Evolutionary conservation across 2,888 invertebrate species (phyloP).

Genomic region (Lasioglossum malachurum): DNA sequence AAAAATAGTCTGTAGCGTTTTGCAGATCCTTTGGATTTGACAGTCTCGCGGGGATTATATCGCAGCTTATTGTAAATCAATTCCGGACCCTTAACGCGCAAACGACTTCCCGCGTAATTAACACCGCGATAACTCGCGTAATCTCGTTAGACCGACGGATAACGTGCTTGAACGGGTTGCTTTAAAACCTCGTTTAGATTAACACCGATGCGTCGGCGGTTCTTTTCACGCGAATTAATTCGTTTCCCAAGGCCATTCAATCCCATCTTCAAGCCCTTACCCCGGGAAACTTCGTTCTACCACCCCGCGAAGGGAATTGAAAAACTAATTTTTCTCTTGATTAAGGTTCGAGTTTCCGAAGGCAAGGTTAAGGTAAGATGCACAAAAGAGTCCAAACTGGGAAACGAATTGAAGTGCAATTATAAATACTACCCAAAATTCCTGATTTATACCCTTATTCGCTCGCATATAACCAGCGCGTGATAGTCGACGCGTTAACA

Average conservation of each 20-base stretch:
- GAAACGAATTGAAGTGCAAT: background rate
- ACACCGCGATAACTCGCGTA: background rate
- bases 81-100: constrained; percentile 1
- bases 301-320: background rate
- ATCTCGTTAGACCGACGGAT: constrained; percentile 16
- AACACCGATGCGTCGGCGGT: constrained; percentile 1
- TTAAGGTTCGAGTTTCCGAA: background rate
- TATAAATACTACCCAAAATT: background rate
- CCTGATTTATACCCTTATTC: background rate
- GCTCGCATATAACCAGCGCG: background rate
- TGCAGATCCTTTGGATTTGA: too few species aligned
- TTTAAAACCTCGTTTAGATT: constrained; percentile 34
- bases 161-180: constrained; percentile 29
- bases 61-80: constrained; percentile 23
- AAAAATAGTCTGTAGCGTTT: too few species aligned
- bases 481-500: background rate
- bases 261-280: constrained; percentile 7
- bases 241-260: constrained; percentile 18
- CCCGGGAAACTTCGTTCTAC: background rate
- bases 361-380: background rate
- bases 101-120: constrained; percentile 3
- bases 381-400: background rate
- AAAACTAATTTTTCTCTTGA: background rate
- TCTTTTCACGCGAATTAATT: constrained; percentile 28
- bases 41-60: background rate